Evolutionary conservation across 2,888 invertebrate species (phyloP), one percentile per base, ranked within the genome.

Genomic region (Rotaria magnacalcarata): DNA sequence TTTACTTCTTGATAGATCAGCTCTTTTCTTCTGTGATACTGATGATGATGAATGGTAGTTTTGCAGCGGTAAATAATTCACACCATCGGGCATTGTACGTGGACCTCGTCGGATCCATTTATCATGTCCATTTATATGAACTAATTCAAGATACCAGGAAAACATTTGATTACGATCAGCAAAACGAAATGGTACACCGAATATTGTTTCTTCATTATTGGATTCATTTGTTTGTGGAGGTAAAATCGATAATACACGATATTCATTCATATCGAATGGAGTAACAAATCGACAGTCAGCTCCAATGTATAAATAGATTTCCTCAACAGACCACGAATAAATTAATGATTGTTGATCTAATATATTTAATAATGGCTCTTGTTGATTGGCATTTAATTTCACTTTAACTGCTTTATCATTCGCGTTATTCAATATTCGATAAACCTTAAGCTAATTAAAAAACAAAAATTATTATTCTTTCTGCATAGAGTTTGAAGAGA

Each of bases 181-280:
- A 67, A 67, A 67, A 67, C 67, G 67, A 34, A 67, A 67, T 16
- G 67, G 19, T 34, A 67, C 16, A 41, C 67, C 67, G 34, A 34
- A 67, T 67, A 34, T 16, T 67, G 34, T 34, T 67, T 67, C 34
- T 19, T 2, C 34, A 41, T 16, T 19, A 34, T 34, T 67, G 11
- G 19, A 5, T 19, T 67, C 67, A 16, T 14, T 16, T 4, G 6
- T 41, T 14, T 67, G 34, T 0, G 67, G 67, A 34, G 67, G 67
- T 67, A 67, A 34, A 19, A 67, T 34, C 10, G 67, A n/a, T 19
- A 67, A 19, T 34, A 67, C 34, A 19, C 67, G 67, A 67, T 67
- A 67, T 67, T 67, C 34, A 67, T 67, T 67, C 67, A 67, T 67
- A 34, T 67, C 67, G 34, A 67, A 67, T 67, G 67, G 67, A 67